A percentile compares a stretch with the other conserved stretches of the same genome.
Evolutionary conservation across 2,113 vertebrate species (phyloP).

Genomic region (Callithrix jacchus): DNA sequence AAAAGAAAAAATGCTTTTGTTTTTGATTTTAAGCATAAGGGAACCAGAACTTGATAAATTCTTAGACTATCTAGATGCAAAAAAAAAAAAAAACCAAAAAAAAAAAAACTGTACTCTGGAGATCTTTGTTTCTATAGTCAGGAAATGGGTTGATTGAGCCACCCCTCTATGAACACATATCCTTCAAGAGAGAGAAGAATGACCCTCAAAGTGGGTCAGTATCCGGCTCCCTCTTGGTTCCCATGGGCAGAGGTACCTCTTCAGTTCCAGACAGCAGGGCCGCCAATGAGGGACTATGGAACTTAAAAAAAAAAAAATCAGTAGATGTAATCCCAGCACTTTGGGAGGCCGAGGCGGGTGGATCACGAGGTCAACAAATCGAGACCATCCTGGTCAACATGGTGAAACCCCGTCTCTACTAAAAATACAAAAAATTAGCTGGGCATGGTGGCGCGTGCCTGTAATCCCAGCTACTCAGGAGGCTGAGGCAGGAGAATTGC

Average conservation of each 20-base stretch:
- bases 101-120: background rate
- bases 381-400: no score
- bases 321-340: no score
- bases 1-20: no score
- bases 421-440: no score
- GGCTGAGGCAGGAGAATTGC: no score
- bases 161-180: background rate
- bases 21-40: background rate
- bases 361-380: no score
- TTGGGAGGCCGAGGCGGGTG: no score
- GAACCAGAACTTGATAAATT: background rate
- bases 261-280: background rate
- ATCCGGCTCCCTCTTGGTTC: background rate
- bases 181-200: background rate
- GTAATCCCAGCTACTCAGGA: no score
- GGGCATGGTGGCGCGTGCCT: no score
- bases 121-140: background rate
- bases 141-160: background rate
- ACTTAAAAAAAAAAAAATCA: background rate
- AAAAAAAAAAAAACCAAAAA: background rate
- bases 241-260: background rate
- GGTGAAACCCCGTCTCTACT: no score
- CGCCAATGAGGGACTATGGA: no score
- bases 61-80: background rate
- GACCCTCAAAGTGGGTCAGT: background rate